Evolutionary conservation across 2,888 invertebrate genomes (phyloP).

Genomic region (Rutpela maculata): DNA sequence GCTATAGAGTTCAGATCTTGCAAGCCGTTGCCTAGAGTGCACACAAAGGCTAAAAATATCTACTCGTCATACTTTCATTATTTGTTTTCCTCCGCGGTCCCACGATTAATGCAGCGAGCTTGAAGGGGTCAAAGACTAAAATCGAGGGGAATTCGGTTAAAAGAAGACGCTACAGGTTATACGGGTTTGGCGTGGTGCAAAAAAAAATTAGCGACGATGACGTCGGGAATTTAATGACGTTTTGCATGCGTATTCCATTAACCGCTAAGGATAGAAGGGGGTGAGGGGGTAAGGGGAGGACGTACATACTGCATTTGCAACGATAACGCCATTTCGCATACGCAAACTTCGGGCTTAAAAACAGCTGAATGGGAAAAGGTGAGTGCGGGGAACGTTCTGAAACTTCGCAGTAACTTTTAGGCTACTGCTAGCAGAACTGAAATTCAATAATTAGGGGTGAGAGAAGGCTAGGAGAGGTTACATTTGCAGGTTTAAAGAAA

Average conservation of each 20-base stretch:
- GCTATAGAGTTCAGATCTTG: constrained; percentile 18
- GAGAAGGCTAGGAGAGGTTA: constrained; percentile 12
- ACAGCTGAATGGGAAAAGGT: constrained; percentile 67
- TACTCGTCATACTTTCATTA: constrained; percentile 30
- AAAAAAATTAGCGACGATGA: constrained; percentile 35
- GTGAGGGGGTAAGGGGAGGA: constrained; percentile 22
- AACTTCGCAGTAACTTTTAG: constrained; percentile 59
- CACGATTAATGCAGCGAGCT: constrained; percentile 21
- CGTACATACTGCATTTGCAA: constrained; percentile 58
- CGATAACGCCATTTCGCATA: constrained; percentile 55
- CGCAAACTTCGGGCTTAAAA: constrained; percentile 60
- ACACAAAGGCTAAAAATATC: constrained; percentile 35
- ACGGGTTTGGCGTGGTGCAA: constrained; percentile 35
- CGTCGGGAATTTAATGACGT: constrained; percentile 35
- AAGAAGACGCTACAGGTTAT: constrained; percentile 40
- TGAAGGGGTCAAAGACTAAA: constrained; percentile 36
- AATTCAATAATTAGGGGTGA: constrained; percentile 61
- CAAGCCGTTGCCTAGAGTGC: constrained; percentile 25
- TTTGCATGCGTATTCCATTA: constrained; percentile 39
- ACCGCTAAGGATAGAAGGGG: constrained; percentile 11
- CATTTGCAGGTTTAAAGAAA: constrained; percentile 20
- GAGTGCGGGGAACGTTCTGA: constrained; percentile 52
- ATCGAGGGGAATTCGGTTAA: constrained; percentile 36
- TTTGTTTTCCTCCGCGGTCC: constrained; percentile 41
- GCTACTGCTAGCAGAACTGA: constrained; percentile 73